Evolutionary conservation across 2,888 invertebrate species (phyloP), one percentile per base, ranked within the genome.

Genomic region (Lithophane semibrunnea): DNA sequence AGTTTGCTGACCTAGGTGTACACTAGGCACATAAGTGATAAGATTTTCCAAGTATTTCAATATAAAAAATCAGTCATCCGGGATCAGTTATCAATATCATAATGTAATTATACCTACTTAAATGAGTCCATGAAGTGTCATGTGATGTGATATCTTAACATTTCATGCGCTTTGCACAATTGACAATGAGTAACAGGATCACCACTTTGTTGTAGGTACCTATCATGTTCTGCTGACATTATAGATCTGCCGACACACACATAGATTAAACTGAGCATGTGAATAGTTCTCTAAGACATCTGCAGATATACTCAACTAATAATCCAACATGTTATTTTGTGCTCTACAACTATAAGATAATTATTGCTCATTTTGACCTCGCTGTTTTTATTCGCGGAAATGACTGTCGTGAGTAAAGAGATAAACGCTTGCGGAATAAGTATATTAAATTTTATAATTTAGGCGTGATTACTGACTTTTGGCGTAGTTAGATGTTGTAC

Each of bases 41-140:
- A 37, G 21, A 13, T 21, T 24, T 60, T 73, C 60, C 61, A 58
- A 67, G 79, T 75, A 81, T 69, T 81, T 73, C 60, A 72, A 13
- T 67, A 70, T 47, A 24, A 61, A 24, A 37, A 37, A 61, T 61
- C 29, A 3, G 9, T 60, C 60, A 16, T 61, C 61, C 61, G 61
- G 37, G 29, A 37, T 61, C 29, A 61, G 29, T 61, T 37, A 61
- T 18, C 37, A 61, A 9, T 37, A 37, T 37, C 29, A 60, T 60
- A 60, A 60, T 60, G 18, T 18, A 24, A 1, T 9, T 58, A 58
- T 58, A 13, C 7, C 13, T 24, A 54, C 37, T 16, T 29, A n/a
- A 16, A 52, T 3, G 8, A 24, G 9, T 49, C 21, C 49, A 21
- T 29, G 49, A 13, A 24, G 24, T 71, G 29, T 44, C 49, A 18